Evolutionary conservation across 1,140 invertebrate species (phyloP), one percentile per base, ranked within the genome.

Genomic region (Aplysia californica): DNA sequence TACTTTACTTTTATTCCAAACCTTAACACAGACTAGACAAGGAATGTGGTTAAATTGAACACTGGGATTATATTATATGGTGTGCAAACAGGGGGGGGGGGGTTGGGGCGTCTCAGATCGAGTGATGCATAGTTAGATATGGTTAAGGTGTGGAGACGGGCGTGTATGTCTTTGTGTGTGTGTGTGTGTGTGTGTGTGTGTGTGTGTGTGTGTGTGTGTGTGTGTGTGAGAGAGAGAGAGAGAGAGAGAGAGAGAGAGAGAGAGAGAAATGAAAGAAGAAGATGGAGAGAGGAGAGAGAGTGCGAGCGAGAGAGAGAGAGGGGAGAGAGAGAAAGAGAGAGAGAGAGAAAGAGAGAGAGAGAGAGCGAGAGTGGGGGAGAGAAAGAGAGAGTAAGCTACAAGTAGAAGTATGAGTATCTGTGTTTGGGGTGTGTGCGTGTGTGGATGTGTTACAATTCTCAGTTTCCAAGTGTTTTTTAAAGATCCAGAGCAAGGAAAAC

Each of bases 271-370:
- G 31, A 23, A 59, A 29, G 5, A 29, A 59, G 56, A 59, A 23
- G 31, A 29, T 26, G 56, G 31, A 29, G 31, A 23, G n/a, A 29
- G 5, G 56, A 59, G 56, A 59, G 56, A 59, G 21, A 59, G 56
- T 26, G 56, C n/a, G 56, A 59, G 21, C n/a, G 56, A 59, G 56
- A 59, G 56, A 59, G 21, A 59, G 56, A 6, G 56, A 59, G 56
- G 31, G 56, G n/a, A 59, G 31, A 59, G 56, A 59, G 56, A 59
- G 56, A 59, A 23, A 59, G 56, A 59, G 56, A 59, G 56, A 59
- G 21, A 59, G 56, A 6, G 56, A 59, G 56, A 59, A 29, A n/a
- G 21, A 59, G 56, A 59, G 56, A 59, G 56, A 59, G 21, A 59
- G 56, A 6, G 56, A 59, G 56, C n/a, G 4, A n/a, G 21, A 59